Conservation (phyloP, 2,113 vertebrate genomes). For the Alaudala cheleensis region DNA sequence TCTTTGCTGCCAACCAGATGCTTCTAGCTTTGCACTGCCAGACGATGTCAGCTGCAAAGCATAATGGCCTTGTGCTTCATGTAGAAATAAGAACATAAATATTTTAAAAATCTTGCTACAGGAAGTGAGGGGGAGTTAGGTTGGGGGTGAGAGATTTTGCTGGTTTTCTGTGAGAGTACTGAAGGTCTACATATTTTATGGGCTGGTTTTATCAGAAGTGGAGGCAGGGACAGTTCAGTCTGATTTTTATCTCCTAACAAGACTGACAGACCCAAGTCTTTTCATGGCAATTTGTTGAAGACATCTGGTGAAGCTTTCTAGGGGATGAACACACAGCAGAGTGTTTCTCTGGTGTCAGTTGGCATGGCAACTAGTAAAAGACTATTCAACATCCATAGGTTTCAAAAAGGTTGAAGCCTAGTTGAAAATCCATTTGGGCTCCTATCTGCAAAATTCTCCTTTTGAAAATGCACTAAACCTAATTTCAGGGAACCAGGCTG, state of each 20-base stretch:
- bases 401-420: constrained; percentile 94
- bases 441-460: constrained; percentile 82
- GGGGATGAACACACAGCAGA: constrained; percentile 84
- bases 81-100: constrained; percentile 91
- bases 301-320: constrained; percentile 98
- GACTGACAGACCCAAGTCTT: constrained; percentile 89
- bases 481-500: constrained; percentile 60
- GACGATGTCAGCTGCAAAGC: constrained; percentile 85
- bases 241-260: constrained; percentile 95
- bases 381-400: constrained; percentile 91
- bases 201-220: constrained; percentile 74
- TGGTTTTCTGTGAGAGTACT: constrained; percentile 68
- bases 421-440: constrained; percentile 99
- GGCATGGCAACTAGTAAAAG: constrained; percentile 97
- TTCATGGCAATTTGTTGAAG: constrained; percentile 99
- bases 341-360: constrained; percentile 93
- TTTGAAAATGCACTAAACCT: constrained; percentile 76
- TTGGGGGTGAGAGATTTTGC: constrained; percentile 69
- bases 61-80: constrained; percentile 81
- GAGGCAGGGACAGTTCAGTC: constrained; percentile 79
- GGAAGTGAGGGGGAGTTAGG: constrained; percentile 70
- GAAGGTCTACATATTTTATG: constrained; percentile 82
- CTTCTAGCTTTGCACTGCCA: constrained; percentile 77
- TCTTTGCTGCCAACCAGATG: constrained; percentile 86
- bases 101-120: constrained; percentile 85